Percentiles rank a stretch among this genome's conserved stretches.
Evolutionary conservation across 23 tunicate species (phyloP).

Genomic region (Phallusia fumigata): DNA sequence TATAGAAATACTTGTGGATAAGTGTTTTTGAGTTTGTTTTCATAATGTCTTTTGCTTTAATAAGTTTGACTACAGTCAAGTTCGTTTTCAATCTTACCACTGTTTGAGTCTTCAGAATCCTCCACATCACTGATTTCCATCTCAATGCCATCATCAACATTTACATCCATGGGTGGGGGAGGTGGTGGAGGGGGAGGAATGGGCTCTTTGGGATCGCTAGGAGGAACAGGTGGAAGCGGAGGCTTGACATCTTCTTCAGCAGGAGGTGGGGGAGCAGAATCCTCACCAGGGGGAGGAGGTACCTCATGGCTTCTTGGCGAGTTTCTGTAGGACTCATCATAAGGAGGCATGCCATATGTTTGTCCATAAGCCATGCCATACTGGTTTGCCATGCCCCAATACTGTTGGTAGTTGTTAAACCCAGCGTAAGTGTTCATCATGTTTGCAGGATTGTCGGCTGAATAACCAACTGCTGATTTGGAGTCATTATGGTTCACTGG

Average conservation of each 20-base stretch:
- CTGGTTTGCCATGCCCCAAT: slow-evolving; percentile 49
- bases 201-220: slow-evolving; percentile 13
- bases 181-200: slow-evolving; percentile 50
- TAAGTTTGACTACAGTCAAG: too few species aligned
- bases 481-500: background rate
- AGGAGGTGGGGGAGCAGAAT: slow-evolving; percentile 37
- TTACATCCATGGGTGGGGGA: slow-evolving; percentile 1
- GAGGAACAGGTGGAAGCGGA: slow-evolving; percentile 62
- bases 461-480: background rate
- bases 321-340: slow-evolving; percentile 7
- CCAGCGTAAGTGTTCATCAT: slow-evolving; percentile 33
- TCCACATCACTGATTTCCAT: slow-evolving; percentile 95
- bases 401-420: slow-evolving; percentile 10
- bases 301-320: slow-evolving; percentile 26
- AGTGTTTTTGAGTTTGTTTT: too few species aligned
- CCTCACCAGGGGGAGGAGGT: slow-evolving; percentile 61
- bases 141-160: slow-evolving; percentile 71
- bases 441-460: slow-evolving; percentile 6
- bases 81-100: background rate
- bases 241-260: slow-evolving; percentile 23
- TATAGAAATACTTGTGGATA: too few species aligned
- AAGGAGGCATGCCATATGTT: slow-evolving; percentile 6
- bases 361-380: slow-evolving; percentile 32
- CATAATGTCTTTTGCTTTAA: too few species aligned
- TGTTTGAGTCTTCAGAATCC: slow-evolving; percentile 23